These are phyloP conservation scores for Drosophila pallidifrons DNA, from an alignment of 1,140 invertebrate genomes.

Conservation along the genomic window DNA sequence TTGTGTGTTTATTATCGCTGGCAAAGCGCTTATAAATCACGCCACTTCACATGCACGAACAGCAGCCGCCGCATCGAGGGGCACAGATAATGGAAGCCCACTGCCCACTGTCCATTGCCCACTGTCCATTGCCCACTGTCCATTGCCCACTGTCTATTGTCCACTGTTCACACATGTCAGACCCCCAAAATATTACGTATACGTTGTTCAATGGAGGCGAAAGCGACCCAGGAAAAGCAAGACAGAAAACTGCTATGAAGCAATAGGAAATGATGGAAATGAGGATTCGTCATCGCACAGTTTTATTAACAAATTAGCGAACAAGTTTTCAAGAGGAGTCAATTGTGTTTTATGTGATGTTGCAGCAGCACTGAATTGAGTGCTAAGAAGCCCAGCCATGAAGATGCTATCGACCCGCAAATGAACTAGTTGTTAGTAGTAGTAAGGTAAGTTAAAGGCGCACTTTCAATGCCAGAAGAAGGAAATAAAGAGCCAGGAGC, in stretches of 20 bases:
- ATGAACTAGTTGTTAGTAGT: conserved; percentile 9
- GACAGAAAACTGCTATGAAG: neutral
- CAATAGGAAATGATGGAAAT: neutral
- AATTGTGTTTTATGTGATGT: conserved; percentile 10
- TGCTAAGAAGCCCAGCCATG: neutral
- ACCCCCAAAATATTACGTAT: conserved; percentile 51
- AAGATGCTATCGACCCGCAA: conserved; percentile 10
- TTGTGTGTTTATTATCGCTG: conserved; percentile 68
- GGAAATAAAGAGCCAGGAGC: conserved; percentile 1
- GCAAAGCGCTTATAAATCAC: conserved; percentile 80
- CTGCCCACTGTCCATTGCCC: conserved; percentile 42
- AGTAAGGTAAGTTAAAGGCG: conserved; percentile 8
- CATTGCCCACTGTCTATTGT: neutral
- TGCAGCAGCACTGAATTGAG: too few species aligned
- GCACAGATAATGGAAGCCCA: conserved; percentile 51
- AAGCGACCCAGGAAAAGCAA: neutral
- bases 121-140: conserved; percentile 37
- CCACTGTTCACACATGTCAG: neutral
- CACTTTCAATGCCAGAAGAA: conserved; percentile 8
- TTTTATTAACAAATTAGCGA: conserved; percentile 22
- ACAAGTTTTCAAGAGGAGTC: neutral
- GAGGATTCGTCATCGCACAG: conserved; percentile 17
- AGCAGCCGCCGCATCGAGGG: neutral
- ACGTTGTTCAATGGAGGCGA: neutral
- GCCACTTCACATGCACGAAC: conserved; percentile 66